Conservation (phyloP, 1,140 invertebrate genomes). For the Macrobrachium rosenbergii region DNA sequence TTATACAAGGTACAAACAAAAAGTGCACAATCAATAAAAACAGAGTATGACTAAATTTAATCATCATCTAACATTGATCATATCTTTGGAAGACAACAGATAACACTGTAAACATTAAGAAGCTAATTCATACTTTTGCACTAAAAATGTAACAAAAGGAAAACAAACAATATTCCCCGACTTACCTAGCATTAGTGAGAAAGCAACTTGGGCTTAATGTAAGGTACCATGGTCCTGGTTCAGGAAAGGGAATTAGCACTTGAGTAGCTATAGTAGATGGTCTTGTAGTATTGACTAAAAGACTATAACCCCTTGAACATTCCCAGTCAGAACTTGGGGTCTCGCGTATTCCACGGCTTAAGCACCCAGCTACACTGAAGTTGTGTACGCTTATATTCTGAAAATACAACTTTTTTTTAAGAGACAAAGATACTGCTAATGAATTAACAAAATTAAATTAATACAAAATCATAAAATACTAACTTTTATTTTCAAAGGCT, state of each 20-base stretch:
- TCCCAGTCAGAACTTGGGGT: conserved; percentile 17
- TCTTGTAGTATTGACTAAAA: conserved; percentile 60
- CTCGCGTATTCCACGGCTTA: conserved; percentile 38
- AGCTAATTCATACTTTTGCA: too few relatives aligned
- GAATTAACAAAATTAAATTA: too few relatives aligned
- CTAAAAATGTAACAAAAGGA: too few relatives aligned
- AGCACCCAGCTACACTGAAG: conserved; percentile 40
- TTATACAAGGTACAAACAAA: too few relatives aligned
- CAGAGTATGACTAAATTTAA: too few relatives aligned
- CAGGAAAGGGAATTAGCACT: conserved; percentile 65
- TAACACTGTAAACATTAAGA: too few relatives aligned
- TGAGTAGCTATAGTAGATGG: conserved; percentile 21
- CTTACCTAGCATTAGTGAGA: conserved; percentile 59
- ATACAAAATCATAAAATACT: background rate
- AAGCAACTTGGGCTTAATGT: conserved; percentile 72
- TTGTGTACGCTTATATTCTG: conserved; percentile 43
- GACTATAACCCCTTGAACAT: conserved; percentile 45
- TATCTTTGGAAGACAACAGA: too few relatives aligned
- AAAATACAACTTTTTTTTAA: background rate
- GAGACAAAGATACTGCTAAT: too few relatives aligned
- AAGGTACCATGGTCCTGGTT: conserved; percentile 69
- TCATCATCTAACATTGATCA: too few relatives aligned
- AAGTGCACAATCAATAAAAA: too few relatives aligned
- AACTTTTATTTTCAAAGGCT: background rate
- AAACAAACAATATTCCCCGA: background rate